Conservation (phyloP, 2,797 vertebrate genomes). For the Otolemur crassicaudatus region DNA sequence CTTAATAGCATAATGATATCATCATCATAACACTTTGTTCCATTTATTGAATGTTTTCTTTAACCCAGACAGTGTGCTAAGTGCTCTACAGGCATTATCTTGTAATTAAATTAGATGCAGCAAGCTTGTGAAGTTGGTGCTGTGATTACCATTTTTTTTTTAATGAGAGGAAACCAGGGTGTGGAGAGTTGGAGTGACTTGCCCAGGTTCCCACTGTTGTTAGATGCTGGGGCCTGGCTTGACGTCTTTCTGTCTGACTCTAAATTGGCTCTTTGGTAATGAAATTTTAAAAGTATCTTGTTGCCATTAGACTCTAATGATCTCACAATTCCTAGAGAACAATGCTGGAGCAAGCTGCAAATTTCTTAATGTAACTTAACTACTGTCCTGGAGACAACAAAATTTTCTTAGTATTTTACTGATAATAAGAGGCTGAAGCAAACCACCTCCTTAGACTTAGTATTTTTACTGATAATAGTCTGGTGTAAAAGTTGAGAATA, state of each 20-base stretch:
- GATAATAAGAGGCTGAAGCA: background rate
- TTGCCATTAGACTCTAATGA: background rate
- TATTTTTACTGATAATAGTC: background rate
- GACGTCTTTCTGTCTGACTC: background rate
- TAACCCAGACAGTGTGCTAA: constrained; percentile 43
- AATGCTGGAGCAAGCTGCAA: background rate
- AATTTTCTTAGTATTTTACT: background rate
- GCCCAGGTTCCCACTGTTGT: background rate
- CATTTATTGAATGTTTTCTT: constrained; percentile 63
- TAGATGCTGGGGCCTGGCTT: background rate
- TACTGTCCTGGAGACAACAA: background rate
- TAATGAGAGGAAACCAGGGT: background rate
- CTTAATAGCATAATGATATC: constrained; percentile 70
- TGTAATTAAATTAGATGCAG: constrained; percentile 40
- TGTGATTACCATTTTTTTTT: background rate
- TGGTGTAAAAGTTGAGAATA: background rate
- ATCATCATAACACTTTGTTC: constrained; percentile 57
- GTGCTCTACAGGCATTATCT: constrained; percentile 42
- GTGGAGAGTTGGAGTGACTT: background rate
- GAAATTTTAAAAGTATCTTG: constrained; percentile 32
- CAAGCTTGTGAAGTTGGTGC: constrained; percentile 5
- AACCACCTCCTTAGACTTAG: background rate
- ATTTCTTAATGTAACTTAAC: constrained; percentile 19
- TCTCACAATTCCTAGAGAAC: background rate
- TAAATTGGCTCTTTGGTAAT: background rate